A percentile compares a stretch with the other conserved stretches of the same genome.
These are phyloP conservation scores for Scyliorhinus canicula DNA, from an alignment of 2,797 vertebrate species.

Conservation along the genomic window DNA sequence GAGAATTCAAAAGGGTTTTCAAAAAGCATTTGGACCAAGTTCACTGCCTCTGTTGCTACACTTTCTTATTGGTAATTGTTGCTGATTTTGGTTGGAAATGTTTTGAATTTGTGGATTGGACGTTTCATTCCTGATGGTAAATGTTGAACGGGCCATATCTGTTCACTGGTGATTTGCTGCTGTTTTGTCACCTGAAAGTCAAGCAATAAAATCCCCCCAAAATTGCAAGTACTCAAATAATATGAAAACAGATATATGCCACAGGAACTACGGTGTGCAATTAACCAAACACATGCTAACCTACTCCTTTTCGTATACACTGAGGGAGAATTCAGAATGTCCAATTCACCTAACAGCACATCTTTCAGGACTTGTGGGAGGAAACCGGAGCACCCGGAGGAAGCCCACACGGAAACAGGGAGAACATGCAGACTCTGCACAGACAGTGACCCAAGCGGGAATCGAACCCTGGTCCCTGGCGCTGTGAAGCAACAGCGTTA, in stretches of 20 bases:
- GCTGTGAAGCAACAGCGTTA: too few relatives aligned
- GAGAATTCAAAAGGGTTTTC: background rate
- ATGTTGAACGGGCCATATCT: background rate
- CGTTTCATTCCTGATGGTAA: background rate
- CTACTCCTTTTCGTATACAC: too few relatives aligned
- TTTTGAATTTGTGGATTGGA: background rate
- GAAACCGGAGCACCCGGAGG: too few relatives aligned
- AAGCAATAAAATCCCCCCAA: background rate
- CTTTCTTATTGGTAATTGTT: background rate
- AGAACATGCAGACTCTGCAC: too few relatives aligned
- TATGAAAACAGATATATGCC: background rate
- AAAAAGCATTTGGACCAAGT: background rate
- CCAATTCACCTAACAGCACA: too few relatives aligned
- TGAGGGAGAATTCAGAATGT: too few relatives aligned
- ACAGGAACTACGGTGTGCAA: background rate
- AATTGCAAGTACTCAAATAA: background rate
- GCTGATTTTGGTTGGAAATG: background rate
- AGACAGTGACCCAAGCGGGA: too few relatives aligned
- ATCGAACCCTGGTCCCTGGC: too few relatives aligned
- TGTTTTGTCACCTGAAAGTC: background rate
- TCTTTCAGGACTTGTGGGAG: too few relatives aligned
- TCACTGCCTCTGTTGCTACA: background rate
- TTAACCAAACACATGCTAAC: background rate
- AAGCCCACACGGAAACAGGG: too few relatives aligned
- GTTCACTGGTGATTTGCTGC: background rate